These are phyloP conservation scores for Leptura quadrifasciata DNA, from an alignment of 2,888 invertebrate species.

Conservation along the genomic window DNA sequence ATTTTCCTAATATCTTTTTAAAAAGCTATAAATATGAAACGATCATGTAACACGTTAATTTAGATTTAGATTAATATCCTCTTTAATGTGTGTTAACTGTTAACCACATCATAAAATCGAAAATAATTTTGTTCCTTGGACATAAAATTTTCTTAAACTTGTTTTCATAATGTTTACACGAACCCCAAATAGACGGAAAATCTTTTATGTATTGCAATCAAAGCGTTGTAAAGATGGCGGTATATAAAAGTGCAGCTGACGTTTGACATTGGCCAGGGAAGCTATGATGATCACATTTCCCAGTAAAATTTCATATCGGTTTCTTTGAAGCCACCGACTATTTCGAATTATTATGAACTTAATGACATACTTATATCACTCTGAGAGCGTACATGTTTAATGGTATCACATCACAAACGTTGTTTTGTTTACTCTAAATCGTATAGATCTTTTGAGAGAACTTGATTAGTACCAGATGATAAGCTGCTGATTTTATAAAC, in stretches of 20 bases:
- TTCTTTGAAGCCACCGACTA: conserved; percentile 53
- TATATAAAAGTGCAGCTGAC: conserved; percentile 34
- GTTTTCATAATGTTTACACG: conserved; percentile 42
- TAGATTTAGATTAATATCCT: conserved; percentile 33
- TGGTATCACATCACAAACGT: conserved; percentile 48
- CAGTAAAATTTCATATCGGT: conserved; percentile 46
- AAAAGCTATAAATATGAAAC: conserved; percentile 25
- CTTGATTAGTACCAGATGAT: conserved; percentile 58
- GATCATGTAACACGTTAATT: conserved; percentile 27
- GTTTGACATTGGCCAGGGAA: conserved; percentile 43
- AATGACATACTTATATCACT: conserved; percentile 58
- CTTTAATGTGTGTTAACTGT: conserved; percentile 39
- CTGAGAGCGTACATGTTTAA: conserved; percentile 43
- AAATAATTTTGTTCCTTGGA: conserved; percentile 37
- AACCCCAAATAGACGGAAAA: conserved; percentile 38
- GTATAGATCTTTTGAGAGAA: conserved; percentile 48
- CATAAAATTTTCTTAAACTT: conserved; percentile 38
- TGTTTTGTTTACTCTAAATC: conserved; percentile 53
- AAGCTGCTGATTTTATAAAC: conserved; percentile 55
- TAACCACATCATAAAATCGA: conserved; percentile 41
- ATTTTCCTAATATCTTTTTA: conserved; percentile 23
- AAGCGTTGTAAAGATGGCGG: conserved; percentile 37
- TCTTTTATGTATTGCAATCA: conserved; percentile 40
- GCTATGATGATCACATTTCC: conserved; percentile 38
- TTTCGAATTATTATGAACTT: conserved; percentile 57